Evolutionary conservation across 2,113 vertebrate genomes (phyloP), one percentile per base, ranked within the genome.

Genomic region (Mesocricetus auratus): DNA sequence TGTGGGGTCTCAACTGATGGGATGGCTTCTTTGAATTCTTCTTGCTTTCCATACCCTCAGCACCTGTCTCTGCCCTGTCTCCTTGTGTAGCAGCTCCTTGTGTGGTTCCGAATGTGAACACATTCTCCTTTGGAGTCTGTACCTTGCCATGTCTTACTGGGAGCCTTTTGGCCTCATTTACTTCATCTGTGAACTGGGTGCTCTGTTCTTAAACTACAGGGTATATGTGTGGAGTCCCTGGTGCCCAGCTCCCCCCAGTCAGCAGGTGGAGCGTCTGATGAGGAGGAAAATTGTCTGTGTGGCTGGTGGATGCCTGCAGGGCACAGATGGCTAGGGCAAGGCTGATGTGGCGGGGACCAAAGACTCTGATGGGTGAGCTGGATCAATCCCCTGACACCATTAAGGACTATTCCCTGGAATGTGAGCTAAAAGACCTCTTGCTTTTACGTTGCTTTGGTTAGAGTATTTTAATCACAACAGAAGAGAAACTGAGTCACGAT

Each of bases 11-110:
- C 39, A 29, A 19, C 17, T 7, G 1, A 17, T 11, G 2, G 5
- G 26, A 26, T 39, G 58, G n/a, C 36, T 58, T 58, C 53, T 58
- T 19, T 82, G 47, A 3, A 4, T 15, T 42, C 19, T 42, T 29
- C 2, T 16, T 17, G 2, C 58, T n/a, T 13, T 36, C 5, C 4
- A 5, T 29, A 4, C 29, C 16, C 6, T 17, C 10, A 0, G 2
- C 1, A 10, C 17, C 58, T 86, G 26, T 5, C 29, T 2, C 50
- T 6, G 1, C 10, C 16, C 4, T 3, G 11, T 24, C 26, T 16
- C 26, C 39, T 22, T 26, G 11, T 31, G 15, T 3, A 3, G 3
- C 31, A 29, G 10, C 10, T 29, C 12, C 47, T 29, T 50, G 66
- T n/a, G 4, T 24, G 47, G 29, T 13, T 10, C 5, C 10, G 26